These are phyloP conservation scores for Triops cancriformis DNA, from an alignment of 1,140 invertebrate genomes.

Conservation along the genomic window DNA sequence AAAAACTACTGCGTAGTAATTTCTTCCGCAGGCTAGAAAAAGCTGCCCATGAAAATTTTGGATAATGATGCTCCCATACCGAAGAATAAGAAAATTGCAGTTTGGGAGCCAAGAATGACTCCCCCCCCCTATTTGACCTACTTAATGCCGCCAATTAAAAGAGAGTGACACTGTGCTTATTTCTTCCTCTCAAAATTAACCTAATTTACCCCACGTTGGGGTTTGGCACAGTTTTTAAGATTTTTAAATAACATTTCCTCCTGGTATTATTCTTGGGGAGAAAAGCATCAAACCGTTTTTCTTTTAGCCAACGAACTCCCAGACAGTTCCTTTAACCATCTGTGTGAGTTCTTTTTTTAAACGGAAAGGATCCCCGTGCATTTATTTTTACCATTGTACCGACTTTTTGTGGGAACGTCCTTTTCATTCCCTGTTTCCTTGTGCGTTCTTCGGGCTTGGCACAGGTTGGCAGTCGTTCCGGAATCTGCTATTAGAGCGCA, in stretches of 20 bases:
- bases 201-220: neutral
- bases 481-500: neutral
- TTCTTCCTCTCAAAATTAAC: neutral
- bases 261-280: neutral
- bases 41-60: too few species aligned
- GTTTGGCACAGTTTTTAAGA: neutral
- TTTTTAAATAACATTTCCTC: neutral
- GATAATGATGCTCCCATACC: too few species aligned
- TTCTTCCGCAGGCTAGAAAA: too few species aligned
- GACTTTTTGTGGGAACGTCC: neutral
- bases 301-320: too few species aligned
- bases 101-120: too few species aligned
- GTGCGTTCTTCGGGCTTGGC: neutral
- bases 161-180: neutral
- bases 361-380: neutral
- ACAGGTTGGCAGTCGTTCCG: constrained; percentile 8
- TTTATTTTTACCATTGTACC: neutral
- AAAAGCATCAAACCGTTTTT: too few species aligned
- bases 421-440: neutral
- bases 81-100: too few species aligned
- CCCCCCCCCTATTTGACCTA: neutral
- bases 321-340: too few species aligned
- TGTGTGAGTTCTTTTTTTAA: neutral
- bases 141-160: neutral
- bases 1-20: too few species aligned